Evolutionary conservation across 2,888 invertebrate species (phyloP), one percentile per base, ranked within the genome.

Genomic region (Scrobipalpa costella): DNA sequence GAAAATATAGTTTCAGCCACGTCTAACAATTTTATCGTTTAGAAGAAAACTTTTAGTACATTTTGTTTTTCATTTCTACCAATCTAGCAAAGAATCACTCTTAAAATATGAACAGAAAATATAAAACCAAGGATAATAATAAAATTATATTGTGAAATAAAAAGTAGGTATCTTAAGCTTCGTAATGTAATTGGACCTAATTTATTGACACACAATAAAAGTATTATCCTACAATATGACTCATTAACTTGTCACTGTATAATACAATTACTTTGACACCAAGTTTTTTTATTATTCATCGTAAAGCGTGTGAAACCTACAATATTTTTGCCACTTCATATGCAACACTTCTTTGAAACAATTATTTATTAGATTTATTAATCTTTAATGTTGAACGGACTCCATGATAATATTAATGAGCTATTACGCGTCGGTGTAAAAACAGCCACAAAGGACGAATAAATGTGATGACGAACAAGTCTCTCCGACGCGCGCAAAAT

Each of bases 391-490:
- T 44, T 1, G n/a, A 44, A 3, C 1, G 44, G n/a, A 15, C 7
- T 9, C 50, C 21, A 19, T 50, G 11, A 21, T 19, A 19, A 50
- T 36, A 36, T 33, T 36, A 34, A 57, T 38, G 44, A 57, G 27
- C 15, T 9, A 58, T 61, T 62, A 64, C 62, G 33, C 59, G 15
- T 33, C 50, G 49, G 63, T 63, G 63, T 65, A 61, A 65, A 59
- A 50, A 33, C 19, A 9, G 11, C 52, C 59, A 44, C 50, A 57
- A 36, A 59, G 61, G 65, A 61, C 21, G 6, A 7, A 49, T 19
- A 17, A 21, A 40, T 62, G 62, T 73, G 73, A 77, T 81, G 80
- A 80, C 76, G 67, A 67, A 75, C 75, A 74, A 67, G 75, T 79
- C 77, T 77, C 77, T 79, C 72, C 75, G 75, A 71, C 70, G 63